Evolutionary conservation across 2,113 vertebrate genomes (phyloP), one percentile per base, ranked within the genome.

Genomic region (Clarias macrocephalus): DNA sequence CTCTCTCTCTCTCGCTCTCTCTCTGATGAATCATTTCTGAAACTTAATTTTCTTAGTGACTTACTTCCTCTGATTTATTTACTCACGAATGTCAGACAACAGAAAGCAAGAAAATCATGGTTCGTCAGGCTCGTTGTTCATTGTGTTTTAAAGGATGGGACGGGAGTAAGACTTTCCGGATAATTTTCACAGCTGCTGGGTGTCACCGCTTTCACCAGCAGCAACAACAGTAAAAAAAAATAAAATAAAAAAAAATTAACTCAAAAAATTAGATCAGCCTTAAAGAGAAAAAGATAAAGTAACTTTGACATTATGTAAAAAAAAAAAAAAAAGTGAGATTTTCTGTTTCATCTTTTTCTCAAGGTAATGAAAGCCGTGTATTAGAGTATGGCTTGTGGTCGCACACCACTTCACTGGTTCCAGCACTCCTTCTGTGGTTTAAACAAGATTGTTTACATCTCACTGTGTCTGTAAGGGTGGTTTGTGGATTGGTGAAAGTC

Each of bases 401-500:
- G 15, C 48, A 12, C 60, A 19, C 48, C 63, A 83, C 82, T 66
- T 68, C 60, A n/a, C 25, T 54, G 73, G 7, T 28, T 77, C 28
- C 75, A 56, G 48, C 60, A 48, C 11, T 65, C 18, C 19, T 33
- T 21, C 75, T 57, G 85, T 68, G 85, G 48, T 86, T 70, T 28
- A 15, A 13, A 42, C 7, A 6, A 23, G 85, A 62, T 60, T 82
- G 56, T 60, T 82, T 60, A 68, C 30, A 56, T 72, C 33, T 16
- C 23, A 48, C 48, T 48, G 23, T 60, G n/a, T 48, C 13, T 28
- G 56, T 1, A 9, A 25, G 48, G 18, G 23, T 70, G 76, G 85
- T 70, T 59, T 81, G 77, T 81, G 85, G 62, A 0, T 80, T 80
- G 42, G 57, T 62, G 52, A 72, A 52, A 28, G 25, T 52, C 73